Conservation (phyloP, 2,113 vertebrate species). For the Misgurnus mizolepis region DNA sequence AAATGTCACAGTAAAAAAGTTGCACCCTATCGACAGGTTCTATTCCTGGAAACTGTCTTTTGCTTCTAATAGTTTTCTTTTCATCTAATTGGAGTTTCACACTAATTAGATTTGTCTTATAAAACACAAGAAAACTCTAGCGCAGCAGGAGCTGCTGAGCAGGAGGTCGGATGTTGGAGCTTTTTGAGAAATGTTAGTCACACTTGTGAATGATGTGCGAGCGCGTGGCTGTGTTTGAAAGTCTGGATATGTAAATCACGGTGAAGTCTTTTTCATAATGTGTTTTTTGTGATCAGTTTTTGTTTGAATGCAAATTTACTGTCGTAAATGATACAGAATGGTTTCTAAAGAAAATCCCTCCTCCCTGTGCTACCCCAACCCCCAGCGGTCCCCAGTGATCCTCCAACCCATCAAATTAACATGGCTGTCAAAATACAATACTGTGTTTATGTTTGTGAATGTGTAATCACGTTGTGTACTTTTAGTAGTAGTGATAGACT, state of each 20-base stretch:
- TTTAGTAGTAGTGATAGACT: no score
- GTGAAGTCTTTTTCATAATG: not conserved
- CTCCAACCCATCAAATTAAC: not conserved
- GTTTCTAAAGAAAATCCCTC: not conserved
- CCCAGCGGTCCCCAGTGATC: not conserved
- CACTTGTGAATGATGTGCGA: constrained; percentile 13
- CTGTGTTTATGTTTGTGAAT: not conserved
- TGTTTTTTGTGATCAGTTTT: constrained; percentile 7
- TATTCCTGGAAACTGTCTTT: constrained; percentile 41
- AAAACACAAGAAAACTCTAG: constrained; percentile 55
- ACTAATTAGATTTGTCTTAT: constrained; percentile 57
- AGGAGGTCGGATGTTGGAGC: constrained; percentile 50
- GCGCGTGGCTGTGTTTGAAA: not conserved
- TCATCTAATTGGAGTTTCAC: constrained; percentile 51
- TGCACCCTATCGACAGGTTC: constrained; percentile 40
- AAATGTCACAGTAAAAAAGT: constrained; percentile 11
- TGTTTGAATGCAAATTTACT: not conserved
- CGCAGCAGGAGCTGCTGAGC: constrained; percentile 49
- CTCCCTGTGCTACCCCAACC: not conserved
- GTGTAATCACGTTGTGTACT: no score
- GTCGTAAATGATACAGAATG: not conserved
- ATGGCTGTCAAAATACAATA: not conserved
- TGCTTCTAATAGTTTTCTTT: constrained; percentile 50
- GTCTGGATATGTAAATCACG: not conserved
- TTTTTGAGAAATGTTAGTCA: constrained; percentile 30